Evolutionary conservation across 2,113 vertebrate genomes (phyloP), one percentile per base, ranked within the genome.

Genomic region (Nothocercus julius): DNA sequence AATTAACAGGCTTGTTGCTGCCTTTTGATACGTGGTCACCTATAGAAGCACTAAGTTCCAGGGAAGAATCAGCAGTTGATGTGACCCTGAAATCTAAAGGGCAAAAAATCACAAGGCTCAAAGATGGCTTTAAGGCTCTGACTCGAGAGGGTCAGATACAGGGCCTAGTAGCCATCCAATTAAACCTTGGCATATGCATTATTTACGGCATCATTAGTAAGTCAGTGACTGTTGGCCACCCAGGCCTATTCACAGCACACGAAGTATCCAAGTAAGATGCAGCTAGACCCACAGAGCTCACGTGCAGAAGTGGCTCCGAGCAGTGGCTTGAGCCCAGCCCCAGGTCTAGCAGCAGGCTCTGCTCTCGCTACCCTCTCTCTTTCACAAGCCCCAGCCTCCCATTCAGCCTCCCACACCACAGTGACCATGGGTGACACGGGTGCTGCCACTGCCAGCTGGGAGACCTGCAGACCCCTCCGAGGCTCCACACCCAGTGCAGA

Each of bases 381-480:
- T n/a, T 44, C 32, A 36, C 70, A 40, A 70, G n/a, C 34, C 32
- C 21, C 72, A 89, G 62, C n/a, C 11, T 61, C 75, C 42, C 82
- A 53, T 2, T 2, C 32, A 64, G 36, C 36, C 63, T 44, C 13
- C 34, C 21, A 47, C 9, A 8, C 2, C 38, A 69, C 30, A 79
- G 8, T 8, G 20, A 34, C 21, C 11, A 32, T 4, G 0, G 49
- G 21, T 49, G 21, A 49, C 49, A 22, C 87, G 97, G 96, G 96
- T 95, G 96, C 97, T 98, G 97, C 98, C 98, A 74, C 89, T 93
- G 87, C 93, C 95, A 97, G 94, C 62, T 92, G 97, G 98, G 97
- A 98, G 97, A 98, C 98, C 97, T 96, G 87, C 90, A 72, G 96
- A 97, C 91, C 97, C 97, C 97, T 94, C 95, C 92, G 90, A 98